These are phyloP conservation scores for Moxostoma hubbsi DNA, from an alignment of 2,797 vertebrate genomes.

Conservation along the genomic window DNA sequence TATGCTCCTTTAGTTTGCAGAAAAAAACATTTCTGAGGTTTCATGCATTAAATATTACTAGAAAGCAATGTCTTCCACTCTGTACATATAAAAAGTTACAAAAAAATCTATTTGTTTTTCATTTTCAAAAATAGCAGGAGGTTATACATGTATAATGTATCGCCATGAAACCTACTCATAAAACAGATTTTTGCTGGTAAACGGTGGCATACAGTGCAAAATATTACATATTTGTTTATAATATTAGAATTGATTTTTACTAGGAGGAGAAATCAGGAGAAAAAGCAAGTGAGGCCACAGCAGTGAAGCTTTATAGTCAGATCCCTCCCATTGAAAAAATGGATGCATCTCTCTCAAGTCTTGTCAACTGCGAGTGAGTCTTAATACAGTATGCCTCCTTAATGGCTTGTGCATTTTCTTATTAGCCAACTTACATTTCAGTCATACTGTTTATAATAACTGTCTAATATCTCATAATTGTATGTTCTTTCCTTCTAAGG, in stretches of 20 bases:
- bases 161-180: too few species aligned
- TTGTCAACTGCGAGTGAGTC: conserved; percentile 93
- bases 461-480: conserved; percentile 10
- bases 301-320: conserved; percentile 90
- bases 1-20: not conserved
- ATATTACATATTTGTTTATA: too few species aligned
- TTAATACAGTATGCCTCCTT: not conserved
- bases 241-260: conserved; percentile 53
- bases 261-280: conserved; percentile 91
- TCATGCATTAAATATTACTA: not conserved
- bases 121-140: too few species aligned
- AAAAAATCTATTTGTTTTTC: not conserved
- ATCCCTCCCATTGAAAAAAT: conserved; percentile 95
- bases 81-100: not conserved
- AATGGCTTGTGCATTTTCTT: not conserved
- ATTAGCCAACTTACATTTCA: not conserved
- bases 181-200: too few species aligned
- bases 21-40: not conserved
- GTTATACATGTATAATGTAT: too few species aligned
- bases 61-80: not conserved
- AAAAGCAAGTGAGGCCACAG: conserved; percentile 86
- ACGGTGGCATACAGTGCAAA: too few species aligned
- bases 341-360: conserved; percentile 88
- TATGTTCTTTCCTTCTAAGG: conserved; percentile 75
- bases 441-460: not conserved